Evolutionary conservation across 2,113 vertebrate species (phyloP).

Genomic region (human (Homo sapiens)): GRCh38 chr3:3352001-3352500

Average conservation of each 20-base stretch:
- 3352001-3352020: no score
- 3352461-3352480: neutral
- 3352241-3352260: neutral
- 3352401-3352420: no score
- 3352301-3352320: neutral
- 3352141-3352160: neutral
- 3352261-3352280: neutral
- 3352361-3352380: no score
- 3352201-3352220: neutral
- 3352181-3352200: neutral
- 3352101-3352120: no score
- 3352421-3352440: accelerated
- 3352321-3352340: neutral
- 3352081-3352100: no score
- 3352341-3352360: no score
- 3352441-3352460: neutral
- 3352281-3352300: neutral
- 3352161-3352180: neutral
- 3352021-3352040: no score
- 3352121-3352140: no score
- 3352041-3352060: no score
- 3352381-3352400: neutral
- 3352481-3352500: neutral
- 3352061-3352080: no score
- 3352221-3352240: neutral